Percentiles rank a stretch among this genome's conserved stretches.
These are phyloP conservation scores for Mythimna lalbum DNA, from an alignment of 2,888 invertebrate genomes.

Conservation along the genomic window DNA sequence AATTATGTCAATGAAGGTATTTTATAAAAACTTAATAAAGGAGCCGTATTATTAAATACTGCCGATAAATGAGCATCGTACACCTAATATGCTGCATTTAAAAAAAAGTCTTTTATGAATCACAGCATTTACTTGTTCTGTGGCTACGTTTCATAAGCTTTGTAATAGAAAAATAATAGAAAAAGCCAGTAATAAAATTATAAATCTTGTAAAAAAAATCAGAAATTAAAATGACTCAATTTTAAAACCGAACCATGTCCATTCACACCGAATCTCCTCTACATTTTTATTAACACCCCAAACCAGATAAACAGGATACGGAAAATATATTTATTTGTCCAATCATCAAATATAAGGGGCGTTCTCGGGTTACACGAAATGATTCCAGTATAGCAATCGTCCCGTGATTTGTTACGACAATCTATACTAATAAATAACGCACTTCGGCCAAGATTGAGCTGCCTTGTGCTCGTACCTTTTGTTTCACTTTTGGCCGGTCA, in stretches of 20 bases:
- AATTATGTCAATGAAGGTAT: constrained; percentile 48
- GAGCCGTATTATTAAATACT: constrained; percentile 15
- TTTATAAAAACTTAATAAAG: constrained; percentile 40
- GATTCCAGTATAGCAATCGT: constrained; percentile 84
- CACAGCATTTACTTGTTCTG: neutral
- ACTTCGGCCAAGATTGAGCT: constrained; percentile 87
- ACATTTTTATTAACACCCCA: constrained; percentile 91
- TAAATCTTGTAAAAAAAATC: neutral
- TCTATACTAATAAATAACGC: constrained; percentile 88
- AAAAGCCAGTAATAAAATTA: neutral
- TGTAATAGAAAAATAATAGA: no score
- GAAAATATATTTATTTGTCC: constrained; percentile 91
- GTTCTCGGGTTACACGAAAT: constrained; percentile 89
- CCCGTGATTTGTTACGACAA: constrained; percentile 89
- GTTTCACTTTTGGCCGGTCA: constrained; percentile 68
- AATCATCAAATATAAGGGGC: constrained; percentile 90
- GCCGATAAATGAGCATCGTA: constrained; percentile 3
- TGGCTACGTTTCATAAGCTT: neutral
- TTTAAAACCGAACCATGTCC: constrained; percentile 19
- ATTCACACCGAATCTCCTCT: constrained; percentile 75
- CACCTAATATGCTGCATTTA: neutral
- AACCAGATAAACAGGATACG: constrained; percentile 90
- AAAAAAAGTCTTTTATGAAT: neutral
- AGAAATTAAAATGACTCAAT: neutral
- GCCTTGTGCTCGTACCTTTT: constrained; percentile 80